Evolutionary conservation across 92 coral and sea anemone genomes (phyloP).

Genomic region (Porites evermanni): DNA sequence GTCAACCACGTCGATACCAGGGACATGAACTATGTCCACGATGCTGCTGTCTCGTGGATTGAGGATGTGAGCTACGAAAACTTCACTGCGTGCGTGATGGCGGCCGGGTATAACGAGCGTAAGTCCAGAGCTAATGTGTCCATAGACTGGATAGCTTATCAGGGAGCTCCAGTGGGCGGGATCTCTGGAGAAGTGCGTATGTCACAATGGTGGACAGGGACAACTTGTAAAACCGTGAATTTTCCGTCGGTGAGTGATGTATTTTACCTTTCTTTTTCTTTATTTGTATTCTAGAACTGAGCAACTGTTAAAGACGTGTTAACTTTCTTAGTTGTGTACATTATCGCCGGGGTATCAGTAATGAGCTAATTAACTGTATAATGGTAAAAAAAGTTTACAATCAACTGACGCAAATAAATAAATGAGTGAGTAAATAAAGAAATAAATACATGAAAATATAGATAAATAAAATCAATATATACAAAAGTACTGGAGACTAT

Average conservation of each 20-base stretch:
- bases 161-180: constrained; percentile 17
- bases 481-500: no score
- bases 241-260: neutral
- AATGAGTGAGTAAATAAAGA: no score
- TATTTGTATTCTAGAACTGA: no score
- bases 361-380: no score
- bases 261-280: no score
- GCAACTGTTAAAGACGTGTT: no score
- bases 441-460: no score
- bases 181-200: constrained; percentile 15
- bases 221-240: neutral
- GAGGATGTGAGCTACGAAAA: neutral
- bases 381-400: no score
- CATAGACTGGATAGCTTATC: constrained; percentile 9
- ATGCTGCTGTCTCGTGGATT: constrained; percentile 39
- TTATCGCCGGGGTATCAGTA: no score
- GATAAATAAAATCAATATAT: no score
- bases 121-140: neutral
- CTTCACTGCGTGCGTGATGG: constrained; percentile 57
- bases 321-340: no score
- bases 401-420: no score
- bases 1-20: constrained; percentile 58
- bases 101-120: constrained; percentile 30
- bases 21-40: constrained; percentile 45
- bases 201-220: constrained; percentile 13